Evolutionary conservation across 2,113 vertebrate genomes (phyloP).

Genomic region (Vireo altiloquus): DNA sequence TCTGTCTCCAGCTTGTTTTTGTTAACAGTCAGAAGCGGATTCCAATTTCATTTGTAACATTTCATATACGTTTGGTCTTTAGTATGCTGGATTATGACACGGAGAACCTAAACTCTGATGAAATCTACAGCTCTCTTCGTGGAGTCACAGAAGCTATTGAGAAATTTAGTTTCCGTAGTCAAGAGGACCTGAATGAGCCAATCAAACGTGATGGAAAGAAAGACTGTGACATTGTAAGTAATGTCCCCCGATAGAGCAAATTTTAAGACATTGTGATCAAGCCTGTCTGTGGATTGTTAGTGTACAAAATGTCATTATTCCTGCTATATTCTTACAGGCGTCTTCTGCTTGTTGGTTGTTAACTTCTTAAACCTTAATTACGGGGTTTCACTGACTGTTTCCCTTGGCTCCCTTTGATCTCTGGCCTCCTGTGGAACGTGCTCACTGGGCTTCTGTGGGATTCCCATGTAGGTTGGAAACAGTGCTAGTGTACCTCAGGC

Average conservation of each 20-base stretch:
- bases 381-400: not conserved
- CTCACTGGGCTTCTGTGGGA: not conserved
- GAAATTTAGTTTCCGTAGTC: conserved; percentile 97
- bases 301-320: not conserved
- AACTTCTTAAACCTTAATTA: not conserved
- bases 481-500: not conserved
- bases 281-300: not conserved
- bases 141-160: conserved; percentile 98
- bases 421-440: not conserved
- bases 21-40: not conserved
- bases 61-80: conserved; percentile 61
- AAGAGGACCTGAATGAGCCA: conserved; percentile 96
- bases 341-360: not conserved
- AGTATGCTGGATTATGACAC: conserved; percentile 99
- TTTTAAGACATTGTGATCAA: not conserved
- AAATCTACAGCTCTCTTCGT: conserved; percentile 98
- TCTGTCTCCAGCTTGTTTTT: not conserved
- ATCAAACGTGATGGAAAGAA: conserved; percentile 91
- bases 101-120: conserved; percentile 98
- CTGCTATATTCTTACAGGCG: not conserved
- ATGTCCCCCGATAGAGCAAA: too few relatives aligned
- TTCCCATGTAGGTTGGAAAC: not conserved
- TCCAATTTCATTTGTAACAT: conserved; percentile 31
- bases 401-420: not conserved
- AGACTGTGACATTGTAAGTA: conserved; percentile 88